Percentiles rank a stretch among this genome's conserved stretches.
These are phyloP conservation scores for Bombus sibiricus DNA, from an alignment of 1,140 invertebrate species.

Conservation along the genomic window DNA sequence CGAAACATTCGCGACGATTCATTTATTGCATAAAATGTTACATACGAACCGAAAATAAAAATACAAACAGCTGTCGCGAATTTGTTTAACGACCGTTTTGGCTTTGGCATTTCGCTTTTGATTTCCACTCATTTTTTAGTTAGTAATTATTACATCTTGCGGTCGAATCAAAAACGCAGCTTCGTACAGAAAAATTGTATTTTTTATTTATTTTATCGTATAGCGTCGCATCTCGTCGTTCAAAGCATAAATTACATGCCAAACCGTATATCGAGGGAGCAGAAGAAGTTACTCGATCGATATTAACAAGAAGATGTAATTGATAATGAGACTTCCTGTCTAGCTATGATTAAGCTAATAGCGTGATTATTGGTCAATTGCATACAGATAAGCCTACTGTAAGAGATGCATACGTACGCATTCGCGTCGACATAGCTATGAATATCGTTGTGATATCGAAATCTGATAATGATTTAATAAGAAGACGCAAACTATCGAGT, in stretches of 20 bases:
- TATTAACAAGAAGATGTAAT: background rate
- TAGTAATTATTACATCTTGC: no score
- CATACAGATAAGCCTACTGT: background rate
- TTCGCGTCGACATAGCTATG: background rate
- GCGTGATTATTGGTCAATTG: background rate
- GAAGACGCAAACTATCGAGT: background rate
- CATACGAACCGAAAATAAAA: background rate
- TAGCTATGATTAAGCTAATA: background rate
- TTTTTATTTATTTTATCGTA: background rate
- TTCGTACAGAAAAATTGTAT: background rate
- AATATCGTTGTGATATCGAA: background rate
- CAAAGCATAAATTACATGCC: background rate
- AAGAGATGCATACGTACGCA: background rate
- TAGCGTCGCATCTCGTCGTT: no score
- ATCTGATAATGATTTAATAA: constrained; percentile 6
- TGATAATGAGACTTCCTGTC: background rate
- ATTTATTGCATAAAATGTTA: background rate
- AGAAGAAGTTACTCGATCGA: background rate
- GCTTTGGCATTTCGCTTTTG: background rate
- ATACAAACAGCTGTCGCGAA: background rate
- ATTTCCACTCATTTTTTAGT: no score
- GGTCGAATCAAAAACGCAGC: no score
- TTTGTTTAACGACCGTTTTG: background rate
- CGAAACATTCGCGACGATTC: background rate
- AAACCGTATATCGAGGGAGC: background rate